Conservation (phyloP, 1,140 invertebrate genomes). For the Habropoda laboriosa region DNA sequence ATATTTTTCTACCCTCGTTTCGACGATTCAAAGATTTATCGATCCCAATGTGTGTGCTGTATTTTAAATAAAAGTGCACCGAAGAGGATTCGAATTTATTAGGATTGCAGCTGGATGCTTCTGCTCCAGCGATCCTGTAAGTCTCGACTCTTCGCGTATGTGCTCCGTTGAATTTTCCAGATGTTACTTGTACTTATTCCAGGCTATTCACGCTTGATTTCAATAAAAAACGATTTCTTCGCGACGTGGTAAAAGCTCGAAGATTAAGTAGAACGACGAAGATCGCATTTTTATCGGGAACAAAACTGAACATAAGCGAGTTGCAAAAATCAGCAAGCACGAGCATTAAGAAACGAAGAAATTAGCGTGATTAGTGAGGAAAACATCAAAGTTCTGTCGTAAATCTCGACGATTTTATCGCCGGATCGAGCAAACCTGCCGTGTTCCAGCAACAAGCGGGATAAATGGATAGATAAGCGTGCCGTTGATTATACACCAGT, state of each 20-base stretch:
- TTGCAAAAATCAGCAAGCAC: neutral
- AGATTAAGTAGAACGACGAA: no score
- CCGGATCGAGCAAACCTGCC: neutral
- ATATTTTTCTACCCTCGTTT: neutral
- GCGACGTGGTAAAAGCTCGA: no score
- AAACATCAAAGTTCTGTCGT: neutral
- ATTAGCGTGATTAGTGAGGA: neutral
- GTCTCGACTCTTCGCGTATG: neutral
- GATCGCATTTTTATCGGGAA: no score
- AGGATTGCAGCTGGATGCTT: neutral
- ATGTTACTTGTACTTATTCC: no score
- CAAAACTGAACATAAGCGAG: neutral
- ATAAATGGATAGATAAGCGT: constrained; percentile 28
- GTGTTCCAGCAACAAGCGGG: neutral
- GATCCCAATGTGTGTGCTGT: no score
- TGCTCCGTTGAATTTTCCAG: neutral
- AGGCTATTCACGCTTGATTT: no score
- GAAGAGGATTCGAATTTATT: constrained; percentile 13
- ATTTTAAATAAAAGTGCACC: neutral
- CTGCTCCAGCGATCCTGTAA: neutral
- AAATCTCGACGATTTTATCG: neutral
- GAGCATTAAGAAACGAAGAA: neutral
- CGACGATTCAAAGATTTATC: constrained; percentile 2
- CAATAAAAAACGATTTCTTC: no score
- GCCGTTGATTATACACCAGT: constrained; percentile 21